A percentile compares a stretch with the other conserved stretches of the same genome.
Evolutionary conservation across 2,888 invertebrate species (phyloP).

Genomic region (Lypha dubia): DNA sequence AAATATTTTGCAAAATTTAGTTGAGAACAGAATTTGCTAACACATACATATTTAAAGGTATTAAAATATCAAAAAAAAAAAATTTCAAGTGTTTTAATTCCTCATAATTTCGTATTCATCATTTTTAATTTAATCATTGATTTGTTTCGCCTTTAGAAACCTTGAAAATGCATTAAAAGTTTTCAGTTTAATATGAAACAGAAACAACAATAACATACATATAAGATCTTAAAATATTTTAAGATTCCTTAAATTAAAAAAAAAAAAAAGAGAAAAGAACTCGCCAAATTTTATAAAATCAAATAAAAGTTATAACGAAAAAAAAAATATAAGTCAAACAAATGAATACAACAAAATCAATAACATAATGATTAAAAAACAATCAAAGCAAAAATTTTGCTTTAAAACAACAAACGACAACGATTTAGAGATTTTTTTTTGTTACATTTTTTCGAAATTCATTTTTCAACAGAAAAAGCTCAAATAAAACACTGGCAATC

Average conservation of each 20-base stretch:
- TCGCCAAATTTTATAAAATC: background rate
- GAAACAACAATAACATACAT: slow-evolving; percentile 24
- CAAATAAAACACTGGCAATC: slow-evolving; percentile 16
- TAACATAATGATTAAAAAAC: slow-evolving; percentile 65
- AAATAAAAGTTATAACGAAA: slow-evolving; percentile 37
- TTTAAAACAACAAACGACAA: slow-evolving; percentile 46
- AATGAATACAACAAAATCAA: slow-evolving; percentile 62
- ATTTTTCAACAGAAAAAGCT: slow-evolving; percentile 63
- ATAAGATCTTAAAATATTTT: slow-evolving; percentile 28
- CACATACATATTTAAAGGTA: background rate
- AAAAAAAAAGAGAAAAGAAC: slow-evolving; percentile 7
- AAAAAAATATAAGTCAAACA: slow-evolving; percentile 15
- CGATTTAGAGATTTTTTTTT: slow-evolving; percentile 44
- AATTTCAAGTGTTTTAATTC: background rate
- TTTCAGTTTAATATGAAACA: slow-evolving; percentile 52
- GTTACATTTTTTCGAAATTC: slow-evolving; percentile 15
- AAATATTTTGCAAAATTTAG: background rate
- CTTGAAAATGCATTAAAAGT: slow-evolving; percentile 71
- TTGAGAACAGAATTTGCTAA: background rate
- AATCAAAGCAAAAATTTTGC: slow-evolving; percentile 50
- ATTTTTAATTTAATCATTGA: slow-evolving; percentile 46
- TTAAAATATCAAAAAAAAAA: background rate
- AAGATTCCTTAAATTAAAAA: slow-evolving; percentile 45
- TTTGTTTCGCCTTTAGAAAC: slow-evolving; percentile 46
- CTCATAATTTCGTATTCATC: slow-evolving; percentile 24